phyloP scores from a whole-genome alignment of 2,113 vertebrate genomes.

The Carlito syrichta region DNA sequence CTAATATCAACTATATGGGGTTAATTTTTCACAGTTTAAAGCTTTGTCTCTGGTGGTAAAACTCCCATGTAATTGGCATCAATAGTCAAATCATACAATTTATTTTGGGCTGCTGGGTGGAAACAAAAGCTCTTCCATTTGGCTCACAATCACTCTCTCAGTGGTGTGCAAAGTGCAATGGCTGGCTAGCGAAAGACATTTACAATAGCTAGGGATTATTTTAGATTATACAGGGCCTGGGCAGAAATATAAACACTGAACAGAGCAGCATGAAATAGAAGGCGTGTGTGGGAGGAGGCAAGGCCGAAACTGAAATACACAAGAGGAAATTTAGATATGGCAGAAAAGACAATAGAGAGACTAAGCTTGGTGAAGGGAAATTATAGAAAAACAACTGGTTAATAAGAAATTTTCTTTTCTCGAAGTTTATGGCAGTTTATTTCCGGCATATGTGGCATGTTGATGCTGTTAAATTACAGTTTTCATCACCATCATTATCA shows the following conservation, averaged over 20 bases:
- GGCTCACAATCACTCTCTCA: background rate
- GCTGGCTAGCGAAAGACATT: background rate
- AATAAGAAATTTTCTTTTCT: background rate
- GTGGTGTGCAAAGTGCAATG: background rate
- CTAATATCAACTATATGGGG: background rate
- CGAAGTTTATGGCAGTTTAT: background rate
- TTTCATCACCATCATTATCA: background rate
- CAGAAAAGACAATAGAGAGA: background rate
- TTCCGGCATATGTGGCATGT: background rate
- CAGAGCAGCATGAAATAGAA: background rate
- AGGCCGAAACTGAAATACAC: background rate
- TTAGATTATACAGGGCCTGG: background rate
- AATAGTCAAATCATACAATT: background rate
- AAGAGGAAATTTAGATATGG: background rate
- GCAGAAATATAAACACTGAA: background rate
- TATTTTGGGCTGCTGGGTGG: background rate
- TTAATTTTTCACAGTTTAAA: constrained; percentile 32
- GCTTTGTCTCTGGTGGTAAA: background rate
- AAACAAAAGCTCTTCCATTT: constrained; percentile 24
- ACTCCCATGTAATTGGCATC: constrained; percentile 6
- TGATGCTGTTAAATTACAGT: background rate
- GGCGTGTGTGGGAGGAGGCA: background rate
- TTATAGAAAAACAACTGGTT: background rate
- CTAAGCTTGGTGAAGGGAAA: background rate
- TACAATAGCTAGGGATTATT: background rate